A percentile compares a stretch with the other conserved stretches of the same genome.
phyloP scores from a whole-genome alignment of 2,888 invertebrate genomes.

The Cetonia aurata region DNA sequence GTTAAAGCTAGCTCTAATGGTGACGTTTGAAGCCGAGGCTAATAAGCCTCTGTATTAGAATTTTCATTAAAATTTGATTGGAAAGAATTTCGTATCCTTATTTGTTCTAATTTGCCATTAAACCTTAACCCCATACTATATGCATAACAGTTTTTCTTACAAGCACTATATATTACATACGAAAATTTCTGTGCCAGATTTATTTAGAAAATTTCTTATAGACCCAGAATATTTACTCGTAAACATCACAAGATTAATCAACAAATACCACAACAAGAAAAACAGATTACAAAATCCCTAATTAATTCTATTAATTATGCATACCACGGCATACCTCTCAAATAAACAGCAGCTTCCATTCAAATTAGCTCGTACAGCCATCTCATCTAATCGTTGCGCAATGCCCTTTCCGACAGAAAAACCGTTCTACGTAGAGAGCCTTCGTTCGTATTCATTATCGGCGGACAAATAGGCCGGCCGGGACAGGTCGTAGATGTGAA shows the following conservation, averaged over 20 bases:
- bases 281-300: conserved; percentile 30
- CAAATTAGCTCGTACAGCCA: conserved; percentile 21
- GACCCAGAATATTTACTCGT: too few relatives aligned
- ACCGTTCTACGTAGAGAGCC: neutral
- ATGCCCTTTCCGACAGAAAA: conserved; percentile 31
- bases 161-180: too few relatives aligned
- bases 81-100: too few relatives aligned
- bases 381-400: conserved; percentile 29
- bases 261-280: conserved; percentile 8
- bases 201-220: too few relatives aligned
- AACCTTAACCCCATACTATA: too few relatives aligned
- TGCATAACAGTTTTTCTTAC: too few relatives aligned
- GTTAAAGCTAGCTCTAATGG: too few relatives aligned
- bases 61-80: too few relatives aligned
- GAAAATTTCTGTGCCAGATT: too few relatives aligned
- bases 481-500: conserved; percentile 7
- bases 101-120: too few relatives aligned
- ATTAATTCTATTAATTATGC: conserved; percentile 40
- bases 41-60: too few relatives aligned
- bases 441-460: conserved; percentile 9
- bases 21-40: too few relatives aligned
- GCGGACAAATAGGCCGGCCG: neutral
- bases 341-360: conserved; percentile 6
- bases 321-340: conserved; percentile 7
- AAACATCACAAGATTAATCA: neutral